These are phyloP conservation scores for Dicaeum eximium DNA, from an alignment of 2,113 vertebrate genomes.

Conservation along the genomic window DNA sequence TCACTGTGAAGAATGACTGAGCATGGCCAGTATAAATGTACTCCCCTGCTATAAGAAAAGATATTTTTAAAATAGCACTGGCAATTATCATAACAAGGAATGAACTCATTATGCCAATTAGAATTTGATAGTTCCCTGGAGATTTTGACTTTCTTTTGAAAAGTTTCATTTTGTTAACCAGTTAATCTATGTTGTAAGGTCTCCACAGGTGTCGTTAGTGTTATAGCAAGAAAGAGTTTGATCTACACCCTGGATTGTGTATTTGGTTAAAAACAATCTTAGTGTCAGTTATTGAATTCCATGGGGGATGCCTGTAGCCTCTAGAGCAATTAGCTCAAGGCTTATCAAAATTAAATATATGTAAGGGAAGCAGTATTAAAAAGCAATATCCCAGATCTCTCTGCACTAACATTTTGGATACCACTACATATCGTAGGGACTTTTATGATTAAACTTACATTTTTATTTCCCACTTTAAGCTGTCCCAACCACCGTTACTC, in stretches of 20 bases:
- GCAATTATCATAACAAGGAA: constrained; percentile 41
- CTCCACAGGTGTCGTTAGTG: not conserved
- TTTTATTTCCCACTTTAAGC: not conserved
- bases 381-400: not conserved
- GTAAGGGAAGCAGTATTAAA: not conserved
- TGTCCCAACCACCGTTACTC: not conserved
- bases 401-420: not conserved
- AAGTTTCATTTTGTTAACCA: constrained; percentile 2
- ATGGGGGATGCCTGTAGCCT: not conserved
- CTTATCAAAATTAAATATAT: not conserved
- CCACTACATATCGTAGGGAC: not conserved
- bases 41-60: not conserved
- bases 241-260: not conserved
- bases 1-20: not conserved
- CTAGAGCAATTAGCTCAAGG: not conserved
- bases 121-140: not conserved
- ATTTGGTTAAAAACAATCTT: not conserved
- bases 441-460: not conserved
- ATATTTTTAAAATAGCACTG: constrained; percentile 23
- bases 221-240: not conserved
- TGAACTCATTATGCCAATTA: not conserved
- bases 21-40: not conserved
- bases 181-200: not conserved
- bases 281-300: not conserved
- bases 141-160: not conserved